phyloP scores from a whole-genome alignment of 2,113 vertebrate species.

The Vicugna pacos region DNA sequence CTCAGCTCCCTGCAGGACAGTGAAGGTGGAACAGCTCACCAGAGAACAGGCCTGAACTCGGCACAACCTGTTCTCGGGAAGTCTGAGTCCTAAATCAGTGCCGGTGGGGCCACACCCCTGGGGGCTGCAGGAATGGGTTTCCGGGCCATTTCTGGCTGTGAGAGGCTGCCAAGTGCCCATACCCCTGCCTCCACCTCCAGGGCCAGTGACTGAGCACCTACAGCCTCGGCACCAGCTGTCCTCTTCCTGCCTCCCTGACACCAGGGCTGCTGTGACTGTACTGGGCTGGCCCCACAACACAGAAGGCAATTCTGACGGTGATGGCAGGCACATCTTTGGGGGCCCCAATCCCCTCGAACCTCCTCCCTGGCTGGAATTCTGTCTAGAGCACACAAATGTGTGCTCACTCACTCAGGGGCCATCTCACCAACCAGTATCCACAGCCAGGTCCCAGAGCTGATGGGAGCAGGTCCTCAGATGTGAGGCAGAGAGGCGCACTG shows the following conservation, averaged over 20 bases:
- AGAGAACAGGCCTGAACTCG: too few species aligned
- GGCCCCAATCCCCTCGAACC: background rate
- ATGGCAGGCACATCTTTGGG: background rate
- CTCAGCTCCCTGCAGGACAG: background rate
- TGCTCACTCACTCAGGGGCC: background rate
- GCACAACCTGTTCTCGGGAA: background rate
- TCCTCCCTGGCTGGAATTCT: background rate
- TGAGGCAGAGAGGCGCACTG: background rate
- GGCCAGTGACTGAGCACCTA: background rate
- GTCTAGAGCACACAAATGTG: background rate
- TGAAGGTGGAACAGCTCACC: background rate
- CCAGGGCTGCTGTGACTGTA: background rate
- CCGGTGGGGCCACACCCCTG: background rate
- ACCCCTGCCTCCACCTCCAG: background rate
- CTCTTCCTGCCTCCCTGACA: background rate
- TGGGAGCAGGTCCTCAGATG: background rate
- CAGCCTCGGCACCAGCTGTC: background rate
- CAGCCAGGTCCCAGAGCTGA: background rate
- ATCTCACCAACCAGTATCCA: background rate
- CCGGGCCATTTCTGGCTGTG: background rate
- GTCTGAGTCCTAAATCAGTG: background rate
- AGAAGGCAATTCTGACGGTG: background rate
- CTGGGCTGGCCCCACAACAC: background rate
- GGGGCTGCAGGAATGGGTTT: background rate
- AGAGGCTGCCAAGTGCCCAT: rapidly evolving